A percentile compares a stretch with the other conserved stretches of the same genome.
These are phyloP conservation scores for Neodiprion lecontei DNA, from an alignment of 1,140 invertebrate genomes.

Conservation along the genomic window DNA sequence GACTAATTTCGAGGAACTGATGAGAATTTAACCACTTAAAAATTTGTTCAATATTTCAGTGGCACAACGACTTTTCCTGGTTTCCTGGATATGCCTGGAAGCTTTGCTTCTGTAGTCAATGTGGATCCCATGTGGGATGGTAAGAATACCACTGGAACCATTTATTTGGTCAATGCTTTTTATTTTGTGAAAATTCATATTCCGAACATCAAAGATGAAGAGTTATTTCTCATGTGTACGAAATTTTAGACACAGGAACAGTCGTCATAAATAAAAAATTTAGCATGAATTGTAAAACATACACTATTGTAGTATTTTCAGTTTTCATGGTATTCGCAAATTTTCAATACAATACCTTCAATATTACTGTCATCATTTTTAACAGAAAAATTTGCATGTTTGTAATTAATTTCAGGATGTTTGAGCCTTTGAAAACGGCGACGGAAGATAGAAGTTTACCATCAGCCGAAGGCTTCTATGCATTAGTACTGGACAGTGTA, in stretches of 20 bases:
- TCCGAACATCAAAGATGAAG: too few species aligned
- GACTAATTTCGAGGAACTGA: neutral
- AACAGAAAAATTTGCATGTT: too few species aligned
- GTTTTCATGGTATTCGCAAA: too few species aligned
- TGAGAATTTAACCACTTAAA: neutral
- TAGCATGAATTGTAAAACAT: too few species aligned
- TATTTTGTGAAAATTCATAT: constrained; percentile 5
- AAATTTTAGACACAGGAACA: too few species aligned
- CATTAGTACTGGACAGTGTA: constrained; percentile 44
- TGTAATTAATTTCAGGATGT: constrained; percentile 43
- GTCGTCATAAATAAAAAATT: too few species aligned
- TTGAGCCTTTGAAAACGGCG: constrained; percentile 43
- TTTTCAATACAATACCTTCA: too few species aligned
- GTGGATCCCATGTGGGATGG: constrained; percentile 59
- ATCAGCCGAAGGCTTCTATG: constrained; percentile 45
- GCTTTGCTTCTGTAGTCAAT: constrained; percentile 54
- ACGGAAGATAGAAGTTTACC: constrained; percentile 28
- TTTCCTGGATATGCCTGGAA: constrained; percentile 62
- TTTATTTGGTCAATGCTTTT: neutral
- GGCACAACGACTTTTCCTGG: constrained; percentile 47
- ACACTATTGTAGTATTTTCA: too few species aligned
- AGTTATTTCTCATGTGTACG: too few species aligned
- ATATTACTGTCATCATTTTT: too few species aligned
- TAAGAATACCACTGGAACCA: constrained; percentile 31
- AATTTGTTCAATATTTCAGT: constrained; percentile 34